These are phyloP conservation scores for Saxidomus purpurata DNA, from an alignment of 1,140 invertebrate genomes.

Conservation along the genomic window DNA sequence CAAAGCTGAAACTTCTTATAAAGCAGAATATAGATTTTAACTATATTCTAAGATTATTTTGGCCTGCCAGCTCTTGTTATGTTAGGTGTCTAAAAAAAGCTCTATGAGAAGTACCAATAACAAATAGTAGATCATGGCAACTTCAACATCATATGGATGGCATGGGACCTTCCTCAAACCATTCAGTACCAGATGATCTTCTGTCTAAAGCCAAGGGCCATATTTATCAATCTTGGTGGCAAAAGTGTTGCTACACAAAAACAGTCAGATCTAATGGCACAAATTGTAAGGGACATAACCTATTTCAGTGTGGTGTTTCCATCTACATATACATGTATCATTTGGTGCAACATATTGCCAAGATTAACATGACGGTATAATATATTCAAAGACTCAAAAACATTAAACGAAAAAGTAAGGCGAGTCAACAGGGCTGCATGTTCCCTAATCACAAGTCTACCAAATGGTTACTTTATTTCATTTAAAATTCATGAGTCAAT, in stretches of 20 bases:
- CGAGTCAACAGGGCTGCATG: neutral
- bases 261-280: neutral
- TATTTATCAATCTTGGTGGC: neutral
- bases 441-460: too few relatives aligned
- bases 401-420: neutral
- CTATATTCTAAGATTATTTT: too few relatives aligned
- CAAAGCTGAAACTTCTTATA: neutral
- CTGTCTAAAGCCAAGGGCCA: neutral
- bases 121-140: neutral
- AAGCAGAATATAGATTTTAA: too few relatives aligned
- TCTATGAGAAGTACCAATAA: neutral
- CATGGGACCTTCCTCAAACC: neutral
- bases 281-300: neutral
- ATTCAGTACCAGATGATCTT: neutral
- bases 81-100: too few relatives aligned
- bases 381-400: neutral
- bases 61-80: too few relatives aligned
- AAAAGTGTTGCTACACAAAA: neutral
- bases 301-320: neutral
- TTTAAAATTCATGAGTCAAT: too few relatives aligned
- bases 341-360: slow-evolving; percentile 37
- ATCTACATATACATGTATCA: neutral
- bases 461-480: too few relatives aligned
- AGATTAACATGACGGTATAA: neutral
- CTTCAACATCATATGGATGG: neutral